Percentiles rank a stretch among this genome's conserved stretches.
Evolutionary conservation across 53 echinoderm and acorn worm species (phyloP).

Genomic region (Holothuria scabra): DNA sequence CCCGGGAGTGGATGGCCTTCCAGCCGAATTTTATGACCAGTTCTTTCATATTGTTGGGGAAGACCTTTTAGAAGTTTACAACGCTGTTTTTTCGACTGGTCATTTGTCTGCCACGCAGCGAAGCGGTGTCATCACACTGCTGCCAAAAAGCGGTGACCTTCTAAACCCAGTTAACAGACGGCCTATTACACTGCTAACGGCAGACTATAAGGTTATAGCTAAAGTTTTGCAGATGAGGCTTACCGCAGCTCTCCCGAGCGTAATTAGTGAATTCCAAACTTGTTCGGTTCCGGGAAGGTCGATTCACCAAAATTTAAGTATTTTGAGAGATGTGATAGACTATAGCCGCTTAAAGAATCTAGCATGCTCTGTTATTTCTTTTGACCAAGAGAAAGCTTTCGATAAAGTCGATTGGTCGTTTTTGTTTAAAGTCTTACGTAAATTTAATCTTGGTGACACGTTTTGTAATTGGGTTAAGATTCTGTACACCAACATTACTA

Average conservation of each 20-base stretch:
- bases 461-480: constrained; percentile 52
- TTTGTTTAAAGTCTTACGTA: constrained; percentile 18
- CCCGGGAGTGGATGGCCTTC: constrained; percentile 57
- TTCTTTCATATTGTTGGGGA: constrained; percentile 50
- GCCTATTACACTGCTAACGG: constrained; percentile 52
- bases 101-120: constrained; percentile 38
- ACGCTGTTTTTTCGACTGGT: background rate
- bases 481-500: constrained; percentile 44
- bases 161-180: constrained; percentile 57
- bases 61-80: constrained; percentile 39
- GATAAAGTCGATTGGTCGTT: constrained; percentile 61
- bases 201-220: constrained; percentile 70
- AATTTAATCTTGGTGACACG: constrained; percentile 36
- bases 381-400: constrained; percentile 61
- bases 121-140: constrained; percentile 53
- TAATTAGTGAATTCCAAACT: constrained; percentile 49
- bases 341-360: background rate
- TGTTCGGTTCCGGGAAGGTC: constrained; percentile 64
- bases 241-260: background rate
- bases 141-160: constrained; percentile 61
- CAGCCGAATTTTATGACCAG: constrained; percentile 50
- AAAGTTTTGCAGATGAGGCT: constrained; percentile 52
- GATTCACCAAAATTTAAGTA: constrained; percentile 60
- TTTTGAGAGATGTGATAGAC: constrained; percentile 59
- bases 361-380: constrained; percentile 51